These are phyloP conservation scores for Falcunculus frontatus DNA, from an alignment of 2,113 vertebrate species.

Conservation along the genomic window DNA sequence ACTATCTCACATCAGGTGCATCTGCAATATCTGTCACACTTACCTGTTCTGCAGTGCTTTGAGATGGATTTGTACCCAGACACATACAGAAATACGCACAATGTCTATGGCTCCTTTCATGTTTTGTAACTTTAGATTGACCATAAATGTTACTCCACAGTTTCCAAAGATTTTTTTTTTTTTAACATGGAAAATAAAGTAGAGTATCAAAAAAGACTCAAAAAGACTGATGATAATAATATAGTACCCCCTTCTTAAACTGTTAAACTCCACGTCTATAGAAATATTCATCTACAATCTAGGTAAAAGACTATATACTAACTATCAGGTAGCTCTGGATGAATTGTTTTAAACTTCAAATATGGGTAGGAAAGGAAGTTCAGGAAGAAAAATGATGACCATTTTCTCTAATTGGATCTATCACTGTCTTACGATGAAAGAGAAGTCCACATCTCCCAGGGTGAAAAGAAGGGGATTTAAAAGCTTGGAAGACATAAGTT, in stretches of 20 bases:
- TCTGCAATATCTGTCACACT: not conserved
- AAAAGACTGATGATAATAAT: not conserved
- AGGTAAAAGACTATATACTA: not conserved
- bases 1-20: not conserved
- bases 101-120: rapidly evolving
- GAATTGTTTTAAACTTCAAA: not conserved
- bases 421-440: not conserved
- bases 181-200: too few relatives aligned
- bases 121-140: not conserved
- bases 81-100: not conserved
- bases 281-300: not conserved
- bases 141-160: not conserved
- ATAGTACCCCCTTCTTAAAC: not conserved
- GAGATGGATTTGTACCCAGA: rapidly evolving
- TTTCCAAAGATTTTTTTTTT: too few relatives aligned
- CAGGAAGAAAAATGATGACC: not conserved
- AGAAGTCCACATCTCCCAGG: not conserved
- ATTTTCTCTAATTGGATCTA: not conserved
- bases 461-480: not conserved
- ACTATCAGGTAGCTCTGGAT: not conserved
- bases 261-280: not conserved
- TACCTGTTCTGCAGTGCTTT: not conserved
- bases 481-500: not conserved
- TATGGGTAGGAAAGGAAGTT: not conserved
- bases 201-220: not conserved